Evolutionary conservation across 2,797 vertebrate species (phyloP).

Genomic region (Odontamblyopus lacepedii): DNA sequence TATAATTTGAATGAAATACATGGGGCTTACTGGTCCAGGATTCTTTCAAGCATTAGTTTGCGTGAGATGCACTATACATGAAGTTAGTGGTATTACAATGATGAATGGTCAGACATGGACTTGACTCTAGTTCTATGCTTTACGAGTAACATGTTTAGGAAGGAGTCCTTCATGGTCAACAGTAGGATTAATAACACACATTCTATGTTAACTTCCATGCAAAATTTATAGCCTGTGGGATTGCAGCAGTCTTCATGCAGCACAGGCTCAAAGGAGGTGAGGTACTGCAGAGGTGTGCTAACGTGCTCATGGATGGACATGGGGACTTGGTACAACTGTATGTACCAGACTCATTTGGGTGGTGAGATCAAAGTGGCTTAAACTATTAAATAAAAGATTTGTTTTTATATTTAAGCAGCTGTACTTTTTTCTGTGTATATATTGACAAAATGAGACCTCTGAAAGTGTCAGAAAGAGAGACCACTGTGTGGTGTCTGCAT

Average conservation of each 20-base stretch:
- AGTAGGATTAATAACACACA: conserved; percentile 17
- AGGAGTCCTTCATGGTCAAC: conserved; percentile 1
- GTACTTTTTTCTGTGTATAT: no score
- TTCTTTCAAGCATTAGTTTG: background rate
- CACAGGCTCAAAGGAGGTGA: conserved; percentile 18
- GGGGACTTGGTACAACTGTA: conserved; percentile 6
- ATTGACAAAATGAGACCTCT: no score
- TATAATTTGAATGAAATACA: background rate
- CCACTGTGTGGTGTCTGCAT: no score
- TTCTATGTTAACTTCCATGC: conserved; percentile 48
- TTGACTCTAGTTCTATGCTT: background rate
- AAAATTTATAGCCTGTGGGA: conserved; percentile 9
- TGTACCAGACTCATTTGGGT: background rate
- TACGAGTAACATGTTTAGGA: background rate
- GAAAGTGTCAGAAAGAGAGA: no score
- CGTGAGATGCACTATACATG: conserved; percentile 12
- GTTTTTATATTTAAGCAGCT: no score
- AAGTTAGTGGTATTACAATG: conserved; percentile 23
- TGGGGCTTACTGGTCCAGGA: background rate
- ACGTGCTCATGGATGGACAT: background rate
- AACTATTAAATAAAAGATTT: background rate
- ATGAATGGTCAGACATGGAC: background rate
- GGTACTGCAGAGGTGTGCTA: background rate
- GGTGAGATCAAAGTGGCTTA: conserved; percentile 1
- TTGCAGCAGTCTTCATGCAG: conserved; percentile 42